Evolutionary conservation across 2,113 vertebrate genomes (phyloP), one percentile per base, ranked within the genome.

Genomic region (Cheilinus undulatus): DNA sequence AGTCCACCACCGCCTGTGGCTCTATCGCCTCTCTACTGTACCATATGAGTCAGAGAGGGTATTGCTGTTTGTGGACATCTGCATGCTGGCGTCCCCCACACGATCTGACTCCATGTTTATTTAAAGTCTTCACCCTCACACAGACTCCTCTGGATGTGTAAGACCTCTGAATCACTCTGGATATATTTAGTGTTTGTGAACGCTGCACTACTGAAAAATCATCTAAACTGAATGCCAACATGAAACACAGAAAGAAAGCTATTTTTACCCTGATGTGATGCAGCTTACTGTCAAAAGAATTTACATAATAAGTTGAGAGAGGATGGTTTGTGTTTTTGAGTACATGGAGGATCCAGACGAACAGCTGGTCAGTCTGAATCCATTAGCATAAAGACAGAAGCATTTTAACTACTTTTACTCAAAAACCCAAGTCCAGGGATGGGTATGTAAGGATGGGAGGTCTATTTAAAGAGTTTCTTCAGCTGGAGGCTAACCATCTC

Each of bases 61-160:
- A 2, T 28, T 49, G 23, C 42, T 64, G 40, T 54, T 48, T 54
- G 22, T 73, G 49, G 24, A 38, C 40, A 38, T 72, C 15, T 53
- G 22, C 40, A 28, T 38, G 38, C 28, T 32, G n/a, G 22, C 58
- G 11, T 34, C 67, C 23, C n/a, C 50, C 42, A 36, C 42, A 27
- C 32, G 17, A n/a, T 53, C 45, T 24, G 22, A 70, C 54, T 30
- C 11, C 34, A 40, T 20, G 20, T 63, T 17, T 64, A 26, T 40
- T 19, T 4, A 28, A 38, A 30, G 32, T 38, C 27, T 9, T 30
- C n/a, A 43, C 15, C 51, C 40, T 48, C 32, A 38, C 17, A 4
- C 43, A 15, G 20, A 32, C 15, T 23, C 15, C 20, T 48, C 2
- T 46, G 24, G 24, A 38, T 53, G 38, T 23, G 34, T 26, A 4